phyloP scores from a whole-genome alignment of 2,113 vertebrate species.

The Rhea americana region DNA sequence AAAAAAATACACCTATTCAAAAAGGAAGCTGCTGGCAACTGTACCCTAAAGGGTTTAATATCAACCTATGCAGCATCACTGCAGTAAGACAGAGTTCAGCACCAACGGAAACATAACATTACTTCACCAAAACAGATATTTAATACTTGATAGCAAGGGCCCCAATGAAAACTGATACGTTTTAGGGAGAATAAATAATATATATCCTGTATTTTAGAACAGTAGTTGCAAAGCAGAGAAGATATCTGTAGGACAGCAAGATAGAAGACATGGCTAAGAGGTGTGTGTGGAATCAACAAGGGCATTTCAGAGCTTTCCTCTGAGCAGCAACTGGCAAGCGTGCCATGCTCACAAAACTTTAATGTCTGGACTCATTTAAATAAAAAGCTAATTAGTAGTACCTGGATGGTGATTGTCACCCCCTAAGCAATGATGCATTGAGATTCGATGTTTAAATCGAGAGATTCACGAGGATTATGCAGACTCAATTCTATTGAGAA shows the following conservation, averaged over 20 bases:
- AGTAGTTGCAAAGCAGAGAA: not conserved
- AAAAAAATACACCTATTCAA: not conserved
- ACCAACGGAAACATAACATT: not conserved
- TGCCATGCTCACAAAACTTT: not conserved
- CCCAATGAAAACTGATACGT: not conserved
- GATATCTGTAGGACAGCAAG: not conserved
- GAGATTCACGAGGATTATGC: not conserved
- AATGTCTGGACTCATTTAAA: not conserved
- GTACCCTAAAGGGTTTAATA: not conserved
- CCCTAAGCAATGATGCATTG: not conserved
- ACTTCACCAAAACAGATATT: not conserved
- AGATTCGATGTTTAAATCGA: not conserved
- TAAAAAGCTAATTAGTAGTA: slow-evolving; percentile 14
- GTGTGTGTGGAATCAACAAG: not conserved
- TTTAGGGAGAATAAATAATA: not conserved
- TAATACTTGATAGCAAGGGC: not conserved
- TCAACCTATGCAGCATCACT: not conserved
- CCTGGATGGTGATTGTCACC: not conserved
- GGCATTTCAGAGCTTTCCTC: not conserved
- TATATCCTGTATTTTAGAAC: not conserved
- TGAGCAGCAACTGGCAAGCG: not conserved
- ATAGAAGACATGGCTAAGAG: not conserved
- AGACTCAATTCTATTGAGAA: not conserved
- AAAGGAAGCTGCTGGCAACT: not conserved
- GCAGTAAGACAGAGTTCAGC: not conserved